A percentile compares a stretch with the other conserved stretches of the same genome.
Conservation (phyloP, 1,140 invertebrate species). For the Aphidius gifuensis region DNA sequence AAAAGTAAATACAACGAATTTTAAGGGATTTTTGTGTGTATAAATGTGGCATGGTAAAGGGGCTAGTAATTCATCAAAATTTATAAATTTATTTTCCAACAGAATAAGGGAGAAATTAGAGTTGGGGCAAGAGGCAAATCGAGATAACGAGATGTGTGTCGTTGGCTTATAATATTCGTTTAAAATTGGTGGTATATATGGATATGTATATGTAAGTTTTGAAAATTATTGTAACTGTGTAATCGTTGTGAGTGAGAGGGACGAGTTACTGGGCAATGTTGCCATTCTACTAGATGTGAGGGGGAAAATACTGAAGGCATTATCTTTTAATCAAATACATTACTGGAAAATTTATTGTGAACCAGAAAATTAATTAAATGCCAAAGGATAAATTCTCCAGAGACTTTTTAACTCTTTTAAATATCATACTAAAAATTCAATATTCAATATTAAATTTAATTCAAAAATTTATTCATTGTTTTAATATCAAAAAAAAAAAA, state of each 20-base stretch:
- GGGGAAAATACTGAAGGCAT: slow-evolving; percentile 44
- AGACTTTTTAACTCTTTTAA: slow-evolving; percentile 30
- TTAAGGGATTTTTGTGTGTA: too few relatives aligned
- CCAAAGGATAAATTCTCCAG: slow-evolving; percentile 53
- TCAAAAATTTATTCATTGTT: too few relatives aligned
- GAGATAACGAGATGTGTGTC: slow-evolving; percentile 43
- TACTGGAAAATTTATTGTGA: slow-evolving; percentile 54
- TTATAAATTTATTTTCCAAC: too few relatives aligned
- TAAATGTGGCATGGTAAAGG: too few relatives aligned
- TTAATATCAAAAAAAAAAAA: too few relatives aligned
- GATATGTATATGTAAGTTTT: background rate
- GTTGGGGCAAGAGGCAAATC: slow-evolving; percentile 23
- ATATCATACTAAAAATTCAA: too few relatives aligned
- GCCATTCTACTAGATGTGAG: too few relatives aligned
- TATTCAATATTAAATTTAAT: too few relatives aligned
- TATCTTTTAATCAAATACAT: slow-evolving; percentile 58
- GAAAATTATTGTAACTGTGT: background rate
- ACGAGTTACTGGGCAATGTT: background rate
- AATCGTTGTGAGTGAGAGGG: slow-evolving; percentile 1
- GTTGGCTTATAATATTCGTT: slow-evolving; percentile 28
- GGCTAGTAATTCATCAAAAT: too few relatives aligned
- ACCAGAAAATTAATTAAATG: slow-evolving; percentile 55
- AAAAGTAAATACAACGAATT: too few relatives aligned
- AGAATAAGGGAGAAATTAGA: too few relatives aligned
- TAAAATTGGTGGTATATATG: slow-evolving; percentile 19